A percentile compares a stretch with the other conserved stretches of the same genome.
Evolutionary conservation across 2,888 invertebrate species (phyloP).

Genomic region (Eilema caniola): DNA sequence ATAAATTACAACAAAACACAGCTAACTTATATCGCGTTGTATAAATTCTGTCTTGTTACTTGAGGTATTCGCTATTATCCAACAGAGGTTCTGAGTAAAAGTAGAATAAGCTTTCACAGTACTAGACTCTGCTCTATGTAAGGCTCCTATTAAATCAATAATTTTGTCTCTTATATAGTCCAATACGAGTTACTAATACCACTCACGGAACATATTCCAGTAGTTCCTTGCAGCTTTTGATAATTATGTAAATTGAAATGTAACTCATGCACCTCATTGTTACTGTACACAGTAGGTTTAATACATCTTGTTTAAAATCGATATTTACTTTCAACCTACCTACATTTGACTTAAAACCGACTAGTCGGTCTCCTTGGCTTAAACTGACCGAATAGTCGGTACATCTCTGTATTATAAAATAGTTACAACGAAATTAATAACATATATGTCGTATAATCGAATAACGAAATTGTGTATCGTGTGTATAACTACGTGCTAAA

Average conservation of each 20-base stretch:
- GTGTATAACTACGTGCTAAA: background rate
- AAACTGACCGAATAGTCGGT: constrained; percentile 7
- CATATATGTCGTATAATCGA: no score
- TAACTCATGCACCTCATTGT: no score
- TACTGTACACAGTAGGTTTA: background rate
- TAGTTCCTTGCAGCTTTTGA: background rate
- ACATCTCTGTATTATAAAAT: background rate
- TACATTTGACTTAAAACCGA: no score
- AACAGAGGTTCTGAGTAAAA: background rate
- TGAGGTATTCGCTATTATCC: background rate
- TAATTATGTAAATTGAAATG: no score
- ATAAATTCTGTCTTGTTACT: background rate
- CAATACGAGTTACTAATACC: background rate
- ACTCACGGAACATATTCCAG: background rate
- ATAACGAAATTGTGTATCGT: background rate
- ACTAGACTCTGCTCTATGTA: background rate
- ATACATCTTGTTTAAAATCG: no score
- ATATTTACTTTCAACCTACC: no score
- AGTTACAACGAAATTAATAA: background rate
- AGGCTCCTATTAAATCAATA: background rate
- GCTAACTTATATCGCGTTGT: background rate
- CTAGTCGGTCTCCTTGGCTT: background rate
- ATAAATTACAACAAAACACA: no score
- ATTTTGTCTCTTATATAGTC: background rate
- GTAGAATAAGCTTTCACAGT: background rate